phyloP scores from a whole-genome alignment of 2,888 invertebrate genomes.

The Drosophila bunnanda region DNA sequence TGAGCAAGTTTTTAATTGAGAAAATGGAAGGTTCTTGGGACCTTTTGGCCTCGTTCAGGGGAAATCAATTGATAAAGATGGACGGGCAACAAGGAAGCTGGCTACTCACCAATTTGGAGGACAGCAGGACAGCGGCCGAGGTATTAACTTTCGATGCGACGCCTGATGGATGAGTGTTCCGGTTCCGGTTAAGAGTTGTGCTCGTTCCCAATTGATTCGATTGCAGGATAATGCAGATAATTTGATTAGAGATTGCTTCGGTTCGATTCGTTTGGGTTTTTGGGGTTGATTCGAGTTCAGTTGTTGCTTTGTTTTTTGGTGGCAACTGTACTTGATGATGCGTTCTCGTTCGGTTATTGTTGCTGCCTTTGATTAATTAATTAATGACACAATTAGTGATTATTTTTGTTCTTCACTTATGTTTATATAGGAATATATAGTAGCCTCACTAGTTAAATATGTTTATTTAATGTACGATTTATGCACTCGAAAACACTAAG shows the following conservation, averaged over 20 bases:
- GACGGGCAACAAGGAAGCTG: conserved; percentile 21
- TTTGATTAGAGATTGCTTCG: conserved; percentile 27
- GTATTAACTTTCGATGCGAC: neutral
- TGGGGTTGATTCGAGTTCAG: conserved; percentile 27
- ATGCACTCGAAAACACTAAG: neutral
- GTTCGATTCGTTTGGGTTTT: conserved; percentile 13
- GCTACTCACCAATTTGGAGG: conserved; percentile 24
- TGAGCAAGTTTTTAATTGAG: neutral
- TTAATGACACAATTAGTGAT: conserved; percentile 6
- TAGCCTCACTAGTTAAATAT: neutral
- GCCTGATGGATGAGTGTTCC: conserved; percentile 23
- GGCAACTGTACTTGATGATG: conserved; percentile 35
- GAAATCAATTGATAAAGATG: conserved; percentile 21
- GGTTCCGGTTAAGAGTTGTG: conserved; percentile 13
- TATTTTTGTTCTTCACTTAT: neutral
- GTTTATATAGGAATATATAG: neutral
- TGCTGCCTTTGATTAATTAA: conserved; percentile 19
- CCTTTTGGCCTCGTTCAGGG: neutral
- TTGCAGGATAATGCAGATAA: conserved; percentile 26
- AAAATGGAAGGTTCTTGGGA: neutral
- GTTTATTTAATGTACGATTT: neutral
- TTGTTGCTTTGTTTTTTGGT: conserved; percentile 32
- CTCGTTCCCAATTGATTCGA: neutral
- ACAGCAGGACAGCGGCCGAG: neutral
- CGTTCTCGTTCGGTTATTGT: neutral